Evolutionary conservation across 2,797 vertebrate genomes (phyloP).

Genomic region (Melanotaenia parkinsoni): DNA sequence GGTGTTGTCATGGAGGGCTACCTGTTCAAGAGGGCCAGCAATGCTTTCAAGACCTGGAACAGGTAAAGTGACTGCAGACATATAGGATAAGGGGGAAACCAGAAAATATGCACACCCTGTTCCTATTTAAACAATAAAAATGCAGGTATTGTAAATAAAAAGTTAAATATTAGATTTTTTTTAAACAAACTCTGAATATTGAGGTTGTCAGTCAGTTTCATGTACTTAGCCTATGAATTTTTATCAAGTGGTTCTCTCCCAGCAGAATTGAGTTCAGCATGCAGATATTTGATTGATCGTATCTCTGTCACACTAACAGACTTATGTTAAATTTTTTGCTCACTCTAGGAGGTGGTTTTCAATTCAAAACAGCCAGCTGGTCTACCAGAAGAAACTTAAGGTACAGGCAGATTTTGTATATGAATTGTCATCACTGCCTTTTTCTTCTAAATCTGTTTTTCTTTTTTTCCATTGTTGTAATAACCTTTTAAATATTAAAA

Average conservation of each 20-base stretch:
- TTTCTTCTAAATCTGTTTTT: neutral
- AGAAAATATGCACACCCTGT: constrained; percentile 1
- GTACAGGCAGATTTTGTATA: constrained; percentile 66
- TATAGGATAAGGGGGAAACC: neutral
- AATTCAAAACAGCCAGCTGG: constrained; percentile 97
- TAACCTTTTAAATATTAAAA: neutral
- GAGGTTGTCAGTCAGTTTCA: neutral
- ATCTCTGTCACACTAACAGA: neutral
- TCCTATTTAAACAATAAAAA: neutral
- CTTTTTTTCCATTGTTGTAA: neutral
- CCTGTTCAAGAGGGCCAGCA: constrained; percentile 98
- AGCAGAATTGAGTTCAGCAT: neutral
- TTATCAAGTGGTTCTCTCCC: neutral
- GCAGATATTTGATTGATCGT: constrained; percentile 8
- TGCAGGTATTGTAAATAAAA: neutral
- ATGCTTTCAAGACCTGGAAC: constrained; percentile 99
- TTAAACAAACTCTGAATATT: neutral
- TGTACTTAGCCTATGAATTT: neutral
- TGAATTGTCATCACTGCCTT: neutral
- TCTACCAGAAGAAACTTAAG: constrained; percentile 98
- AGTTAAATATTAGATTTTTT: neutral
- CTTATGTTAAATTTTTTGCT: constrained; percentile 16
- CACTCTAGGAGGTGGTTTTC: constrained; percentile 93
- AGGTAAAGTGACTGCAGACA: constrained; percentile 73
- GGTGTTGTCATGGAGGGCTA: constrained; percentile 99